Evolutionary conservation across 2,888 invertebrate species (phyloP), one percentile per base, ranked within the genome.

Genomic region (Eilema depressum): DNA sequence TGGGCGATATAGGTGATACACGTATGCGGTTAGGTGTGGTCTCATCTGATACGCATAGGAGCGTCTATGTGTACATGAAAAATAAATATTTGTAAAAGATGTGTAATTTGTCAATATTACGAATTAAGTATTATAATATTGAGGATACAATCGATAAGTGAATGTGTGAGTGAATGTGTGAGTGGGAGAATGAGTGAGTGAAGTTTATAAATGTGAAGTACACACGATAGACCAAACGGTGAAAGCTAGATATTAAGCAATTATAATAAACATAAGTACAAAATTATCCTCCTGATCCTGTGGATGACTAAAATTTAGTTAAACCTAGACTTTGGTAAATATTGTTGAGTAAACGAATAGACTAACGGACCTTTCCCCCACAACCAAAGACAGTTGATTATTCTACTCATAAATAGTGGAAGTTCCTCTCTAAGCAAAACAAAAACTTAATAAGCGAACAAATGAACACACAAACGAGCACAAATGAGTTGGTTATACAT

Each of bases 391-490:
- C 3, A 37, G 2, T 14, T 1, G 1, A 37, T 37, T 14, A 14
- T 1, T 37, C 7, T 0, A 1, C 47, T 20, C 1, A 47, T 7
- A 20, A 47, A 47, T 47, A 12, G 5, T 47, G 47, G 1, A 20
- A 7, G 47, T 20, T 17, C 17, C 20, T 47, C 20, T 20, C 20
- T n/a, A 4, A 47, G 8, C 33, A 8, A 47, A 20, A 47, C 20
- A 47, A 20, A 20, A 53, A 53, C n/a, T n/a, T 1, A 53, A 53
- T n/a, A 53, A 53, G 53, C n/a, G n/a, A 53, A 53, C n/a, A 53
- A n/a, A 53, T 53, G 53, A 53, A 53, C n/a, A 53, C 20, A 53
- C 53, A 53, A 53, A 53, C 53, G 53, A 53, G 53, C n/a, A 53
- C 53, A n/a, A 0, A n/a, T 53, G n/a, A 5, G 47, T 47, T 17